These are phyloP conservation scores for Hippocampus mohnikei DNA, from an alignment of 2,113 vertebrate species.

Conservation along the genomic window DNA sequence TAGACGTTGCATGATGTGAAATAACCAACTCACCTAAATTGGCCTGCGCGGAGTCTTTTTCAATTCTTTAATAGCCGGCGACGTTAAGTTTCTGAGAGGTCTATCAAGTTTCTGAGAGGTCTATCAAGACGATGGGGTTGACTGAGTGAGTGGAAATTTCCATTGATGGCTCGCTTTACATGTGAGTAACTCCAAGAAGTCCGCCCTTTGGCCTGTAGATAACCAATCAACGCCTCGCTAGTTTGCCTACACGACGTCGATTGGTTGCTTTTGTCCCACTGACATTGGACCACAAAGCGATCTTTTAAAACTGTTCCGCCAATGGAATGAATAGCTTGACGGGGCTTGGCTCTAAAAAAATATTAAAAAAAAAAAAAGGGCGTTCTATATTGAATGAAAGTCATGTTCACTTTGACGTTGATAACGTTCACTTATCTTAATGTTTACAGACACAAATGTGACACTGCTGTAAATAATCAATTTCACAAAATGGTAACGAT, in stretches of 20 bases:
- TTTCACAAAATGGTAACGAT: too few species aligned
- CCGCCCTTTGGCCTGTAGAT: rapidly evolving
- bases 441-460: too few species aligned
- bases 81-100: not conserved
- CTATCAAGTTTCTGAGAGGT: too few species aligned
- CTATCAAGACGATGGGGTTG: rapidly evolving
- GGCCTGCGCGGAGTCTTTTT: too few species aligned
- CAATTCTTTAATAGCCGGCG: not conserved
- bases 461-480: too few species aligned
- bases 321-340: not conserved
- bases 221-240: constrained; percentile 10
- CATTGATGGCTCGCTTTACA: constrained; percentile 30
- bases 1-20: not conserved
- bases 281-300: not conserved
- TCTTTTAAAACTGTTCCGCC: constrained; percentile 18
- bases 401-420: not conserved
- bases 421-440: not conserved
- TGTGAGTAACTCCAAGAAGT: not conserved
- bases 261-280: constrained; percentile 5
- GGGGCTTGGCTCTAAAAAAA: rapidly evolving
- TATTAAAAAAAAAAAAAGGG: too few species aligned
- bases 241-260: not conserved
- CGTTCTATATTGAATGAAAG: not conserved
- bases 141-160: constrained; percentile 67
- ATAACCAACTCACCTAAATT: not conserved